Base-by-base conservation (phyloP, 2,888 invertebrate genomes). In the Eumacrocentrus americanus region DNA sequence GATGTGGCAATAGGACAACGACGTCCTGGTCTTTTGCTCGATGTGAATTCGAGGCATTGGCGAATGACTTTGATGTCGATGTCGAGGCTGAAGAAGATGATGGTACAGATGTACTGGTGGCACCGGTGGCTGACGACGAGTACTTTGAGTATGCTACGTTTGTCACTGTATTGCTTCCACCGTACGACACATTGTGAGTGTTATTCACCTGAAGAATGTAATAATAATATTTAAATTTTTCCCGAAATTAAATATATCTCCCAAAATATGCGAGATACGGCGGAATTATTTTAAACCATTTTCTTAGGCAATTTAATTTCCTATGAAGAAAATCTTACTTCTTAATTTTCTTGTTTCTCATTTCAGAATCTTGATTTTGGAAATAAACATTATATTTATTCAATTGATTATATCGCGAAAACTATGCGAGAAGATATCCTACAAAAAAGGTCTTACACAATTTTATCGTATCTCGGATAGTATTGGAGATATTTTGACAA, bases 111-210 rank as follows among this genome's bases (percentile, higher is more conserved):
- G 52, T 40, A 35, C 42, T 23, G n/a, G 47, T 37, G 34, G 60
- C 64, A 18, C 65, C 69, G 4, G 70, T 59, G 3, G 58, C 64
- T 34, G 62, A 67, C 20, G 55, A 44, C 42, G 60, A 18, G 58
- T 73, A 76, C 64, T 77, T 78, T 23, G 77, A 72, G 64, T 76
- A 78, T 0, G 77, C 76, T 70, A 89, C 87, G 77, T 87, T 89
- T 58, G 87, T 83, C 63, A 84, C 81, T 69, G 87, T 85, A 72
- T 87, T 85, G 64, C 68, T 78, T 11, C 78, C 78, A 50, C 89
- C 87, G 70, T 88, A 88, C 71, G 88, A 89, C 63, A 89, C 89
- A 76, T 90, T 89, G 79, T 89, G 89, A 48, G 89, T 89, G 71
- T 90, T 89, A 77, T 89, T 79, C 16, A 79, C 78, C 78, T 78